Evolutionary conservation across 2,113 vertebrate species (phyloP).

Genomic region (Cervus canadensis): DNA sequence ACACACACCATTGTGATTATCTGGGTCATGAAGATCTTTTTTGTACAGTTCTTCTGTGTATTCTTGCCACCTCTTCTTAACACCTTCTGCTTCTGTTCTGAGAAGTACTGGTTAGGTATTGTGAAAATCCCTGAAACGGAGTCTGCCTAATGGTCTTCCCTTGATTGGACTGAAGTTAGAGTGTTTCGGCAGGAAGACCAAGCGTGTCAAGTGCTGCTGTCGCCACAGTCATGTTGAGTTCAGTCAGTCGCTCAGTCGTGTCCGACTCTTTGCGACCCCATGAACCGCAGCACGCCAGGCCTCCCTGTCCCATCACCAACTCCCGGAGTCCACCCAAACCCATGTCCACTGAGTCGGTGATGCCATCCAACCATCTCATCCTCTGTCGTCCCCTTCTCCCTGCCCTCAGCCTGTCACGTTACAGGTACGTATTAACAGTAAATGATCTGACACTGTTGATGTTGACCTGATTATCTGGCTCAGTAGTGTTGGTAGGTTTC

Average conservation of each 20-base stretch:
- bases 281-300: no score
- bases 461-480: neutral
- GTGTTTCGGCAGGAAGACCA: neutral
- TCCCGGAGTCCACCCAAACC: no score
- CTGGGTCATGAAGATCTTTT: neutral
- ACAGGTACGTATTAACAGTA: neutral
- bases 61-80: neutral
- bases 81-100: neutral
- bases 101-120: neutral
- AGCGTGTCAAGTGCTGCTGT: neutral
- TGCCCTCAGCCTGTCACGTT: neutral
- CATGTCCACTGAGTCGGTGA: no score
- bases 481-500: neutral
- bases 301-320: no score
- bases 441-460: neutral
- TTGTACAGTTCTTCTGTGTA: neutral
- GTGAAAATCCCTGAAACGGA: neutral
- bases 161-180: neutral
- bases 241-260: no score
- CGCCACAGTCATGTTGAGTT: neutral
- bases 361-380: no score
- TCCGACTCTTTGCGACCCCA: no score
- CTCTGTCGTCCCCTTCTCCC: no score
- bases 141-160: neutral
- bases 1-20: neutral